Conservation (phyloP, 2,113 vertebrate genomes). For the Amphilophus citrinellus region DNA sequence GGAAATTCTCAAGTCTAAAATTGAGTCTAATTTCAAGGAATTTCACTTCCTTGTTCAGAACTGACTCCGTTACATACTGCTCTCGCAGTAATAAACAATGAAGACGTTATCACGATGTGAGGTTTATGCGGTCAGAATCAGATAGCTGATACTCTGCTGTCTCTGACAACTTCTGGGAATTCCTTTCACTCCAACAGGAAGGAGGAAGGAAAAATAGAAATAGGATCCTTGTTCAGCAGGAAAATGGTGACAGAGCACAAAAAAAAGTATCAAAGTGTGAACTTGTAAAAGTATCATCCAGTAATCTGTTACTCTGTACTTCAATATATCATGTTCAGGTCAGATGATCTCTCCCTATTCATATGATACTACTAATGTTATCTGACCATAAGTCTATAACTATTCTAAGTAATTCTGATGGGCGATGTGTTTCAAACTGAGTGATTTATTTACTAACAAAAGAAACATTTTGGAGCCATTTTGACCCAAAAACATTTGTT, state of each 20-base stretch:
- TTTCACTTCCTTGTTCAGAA: slow-evolving; percentile 1
- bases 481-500: too few relatives aligned
- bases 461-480: too few relatives aligned
- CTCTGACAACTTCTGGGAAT: neutral
- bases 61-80: neutral
- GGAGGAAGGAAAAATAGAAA: neutral
- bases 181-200: neutral
- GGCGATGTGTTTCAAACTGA: too few relatives aligned
- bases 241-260: neutral
- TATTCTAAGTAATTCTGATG: neutral
- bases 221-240: neutral
- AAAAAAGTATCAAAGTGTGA: neutral
- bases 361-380: too few relatives aligned
- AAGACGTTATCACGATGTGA: neutral
- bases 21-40: neutral
- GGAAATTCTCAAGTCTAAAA: neutral
- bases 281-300: neutral
- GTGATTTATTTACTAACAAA: too few relatives aligned
- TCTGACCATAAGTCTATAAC: neutral
- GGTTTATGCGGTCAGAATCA: neutral
- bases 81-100: neutral
- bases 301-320: too few relatives aligned
- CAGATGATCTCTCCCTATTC: too few relatives aligned
- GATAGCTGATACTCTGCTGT: neutral
- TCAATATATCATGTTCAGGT: too few relatives aligned